A percentile compares a stretch with the other conserved stretches of the same genome.
These are phyloP conservation scores for Salminus brasiliensis DNA, from an alignment of 2,113 vertebrate genomes.

Conservation along the genomic window DNA sequence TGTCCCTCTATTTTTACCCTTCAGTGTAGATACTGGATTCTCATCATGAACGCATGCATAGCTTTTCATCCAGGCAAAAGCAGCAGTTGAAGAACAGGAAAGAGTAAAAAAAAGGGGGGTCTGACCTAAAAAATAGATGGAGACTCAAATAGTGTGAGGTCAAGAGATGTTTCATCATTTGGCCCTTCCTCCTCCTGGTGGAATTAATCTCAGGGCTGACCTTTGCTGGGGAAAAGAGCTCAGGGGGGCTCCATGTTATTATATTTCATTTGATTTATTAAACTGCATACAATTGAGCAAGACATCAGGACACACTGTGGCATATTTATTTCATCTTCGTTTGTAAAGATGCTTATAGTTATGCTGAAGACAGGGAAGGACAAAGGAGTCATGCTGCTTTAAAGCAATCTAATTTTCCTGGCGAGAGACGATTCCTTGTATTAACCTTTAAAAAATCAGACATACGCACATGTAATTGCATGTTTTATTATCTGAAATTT, in stretches of 20 bases:
- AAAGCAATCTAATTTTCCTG: conserved; percentile 22
- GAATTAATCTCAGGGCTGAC: conserved; percentile 71
- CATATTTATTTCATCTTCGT: background rate
- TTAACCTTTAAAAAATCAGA: conserved; percentile 32
- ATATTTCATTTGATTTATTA: conserved; percentile 67
- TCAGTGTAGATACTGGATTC: background rate
- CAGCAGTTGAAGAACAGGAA: background rate
- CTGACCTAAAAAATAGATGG: background rate
- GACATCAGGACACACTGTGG: conserved; percentile 38
- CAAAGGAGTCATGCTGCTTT: conserved; percentile 23
- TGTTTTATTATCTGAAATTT: conserved; percentile 12
- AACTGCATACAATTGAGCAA: conserved; percentile 56
- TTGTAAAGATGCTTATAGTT: too few relatives aligned
- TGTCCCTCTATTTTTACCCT: background rate
- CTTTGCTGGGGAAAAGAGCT: conserved; percentile 58
- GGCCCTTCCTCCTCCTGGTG: conserved; percentile 20
- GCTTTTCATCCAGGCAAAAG: background rate
- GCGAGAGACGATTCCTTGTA: conserved; percentile 5
- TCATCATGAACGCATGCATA: background rate
- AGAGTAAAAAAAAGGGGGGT: too few relatives aligned
- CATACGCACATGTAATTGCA: conserved; percentile 1
- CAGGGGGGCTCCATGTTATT: conserved; percentile 54
- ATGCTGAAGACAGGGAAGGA: background rate
- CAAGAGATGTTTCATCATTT: conserved; percentile 19
- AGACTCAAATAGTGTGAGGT: background rate